Base-by-base conservation (phyloP, 2,113 vertebrate genomes). In the Datnioides undecimradiatus region DNA sequence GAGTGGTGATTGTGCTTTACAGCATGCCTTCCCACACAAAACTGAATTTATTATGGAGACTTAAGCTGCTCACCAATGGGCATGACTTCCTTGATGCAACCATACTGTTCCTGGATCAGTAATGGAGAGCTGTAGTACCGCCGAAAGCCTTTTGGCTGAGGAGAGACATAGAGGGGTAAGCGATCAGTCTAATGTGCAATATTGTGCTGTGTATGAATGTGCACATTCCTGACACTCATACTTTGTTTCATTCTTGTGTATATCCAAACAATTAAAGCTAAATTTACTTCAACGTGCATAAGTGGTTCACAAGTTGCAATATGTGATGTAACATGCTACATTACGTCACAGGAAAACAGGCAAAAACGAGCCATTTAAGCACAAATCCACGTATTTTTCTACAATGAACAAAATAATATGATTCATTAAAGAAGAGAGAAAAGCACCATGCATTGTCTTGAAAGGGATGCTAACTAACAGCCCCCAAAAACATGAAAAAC, bases 51-150 rank as follows among this genome's bases (percentile, higher is more conserved):
- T 55, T 11, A 48, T 36, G 43, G 9, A 70, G 57, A 67, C 63
- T 12, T 34, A 40, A 60, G 73, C 31, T 29, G 2, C 97, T 96
- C 92, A 99, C 98, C 98, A 40, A 99, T 99, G 75, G 98, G 98
- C 97, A 99, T 98, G 67, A 99, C 98, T 95, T 99, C 98, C 90
- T 98, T 99, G 92, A 99, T 99, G 92, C 97, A 99, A 89, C 97
- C 97, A 84, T 98, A 99, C 87, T 99, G 98, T 69, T 99, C 98
- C 16, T 99, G 96, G 88, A 98, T 98, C 92, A 99, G 96, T 58
- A 99, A 92, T 12, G 98, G 98, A 25, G 98, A 99, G 89, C 98
- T 99, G 92, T 98, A 98, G 94, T 99, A 99, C 45, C 98, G 96
- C 8, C 97, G 96, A 86, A 99, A 99, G n/a, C 98, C 98, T 90